A percentile compares a stretch with the other conserved stretches of the same genome.
phyloP scores from a whole-genome alignment of 2,113 vertebrate genomes.

The Proterorhinus semilunaris region DNA sequence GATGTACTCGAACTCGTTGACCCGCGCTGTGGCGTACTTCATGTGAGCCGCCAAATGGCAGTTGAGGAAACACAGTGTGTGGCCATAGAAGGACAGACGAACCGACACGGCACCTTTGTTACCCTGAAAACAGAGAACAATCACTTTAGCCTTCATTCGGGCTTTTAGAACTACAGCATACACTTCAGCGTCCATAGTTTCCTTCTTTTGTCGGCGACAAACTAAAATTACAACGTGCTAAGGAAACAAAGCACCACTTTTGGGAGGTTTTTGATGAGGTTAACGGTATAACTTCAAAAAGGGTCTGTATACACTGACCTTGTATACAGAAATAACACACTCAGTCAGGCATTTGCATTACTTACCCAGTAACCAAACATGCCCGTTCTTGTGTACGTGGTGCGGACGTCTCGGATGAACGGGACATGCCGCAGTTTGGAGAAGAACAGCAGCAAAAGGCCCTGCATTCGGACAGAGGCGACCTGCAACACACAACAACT shows the following conservation, averaged over 20 bases:
- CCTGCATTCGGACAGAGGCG: slow-evolving; percentile 91
- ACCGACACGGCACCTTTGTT: slow-evolving; percentile 92
- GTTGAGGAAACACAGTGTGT: slow-evolving; percentile 90
- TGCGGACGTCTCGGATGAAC: slow-evolving; percentile 84
- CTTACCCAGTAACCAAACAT: slow-evolving; percentile 91
- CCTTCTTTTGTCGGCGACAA: no score
- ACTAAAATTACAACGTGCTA: no score
- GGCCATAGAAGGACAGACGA: slow-evolving; percentile 87
- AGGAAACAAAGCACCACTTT: no score
- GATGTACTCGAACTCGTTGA: slow-evolving; percentile 91
- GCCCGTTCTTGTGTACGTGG: slow-evolving; percentile 88
- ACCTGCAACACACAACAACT: slow-evolving; percentile 71
- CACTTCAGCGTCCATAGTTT: no score
- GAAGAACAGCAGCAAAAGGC: slow-evolving; percentile 88
- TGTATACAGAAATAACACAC: no score
- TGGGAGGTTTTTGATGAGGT: no score
- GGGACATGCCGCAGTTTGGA: slow-evolving; percentile 84
- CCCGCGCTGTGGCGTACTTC: slow-evolving; percentile 82
- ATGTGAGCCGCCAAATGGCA: slow-evolving; percentile 94
- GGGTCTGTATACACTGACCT: no score
- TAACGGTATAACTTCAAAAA: no score
- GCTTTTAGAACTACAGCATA: no score
- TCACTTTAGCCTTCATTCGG: no score
- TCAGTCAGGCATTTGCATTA: no score
- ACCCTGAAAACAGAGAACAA: slow-evolving; percentile 75